A percentile compares a stretch with the other conserved stretches of the same genome.
phyloP scores from a whole-genome alignment of 2,888 invertebrate species.

The Branchipolynoe longqiensis region DNA sequence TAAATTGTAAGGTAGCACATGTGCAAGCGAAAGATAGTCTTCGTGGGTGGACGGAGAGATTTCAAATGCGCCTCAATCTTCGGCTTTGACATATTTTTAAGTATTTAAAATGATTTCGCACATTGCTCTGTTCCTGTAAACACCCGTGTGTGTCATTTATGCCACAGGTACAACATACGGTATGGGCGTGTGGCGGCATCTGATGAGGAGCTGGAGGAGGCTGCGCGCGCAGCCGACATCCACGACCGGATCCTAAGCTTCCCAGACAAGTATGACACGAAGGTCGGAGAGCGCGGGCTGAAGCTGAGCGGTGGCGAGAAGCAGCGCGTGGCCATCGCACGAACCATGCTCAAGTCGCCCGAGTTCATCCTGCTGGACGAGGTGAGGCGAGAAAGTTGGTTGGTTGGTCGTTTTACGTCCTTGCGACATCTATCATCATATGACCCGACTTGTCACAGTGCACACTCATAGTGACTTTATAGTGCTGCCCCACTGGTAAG shows the following conservation, averaged over 20 bases:
- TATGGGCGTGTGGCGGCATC: conserved; percentile 92
- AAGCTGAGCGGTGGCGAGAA: conserved; percentile 98
- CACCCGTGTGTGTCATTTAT: no score
- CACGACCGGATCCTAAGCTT: conserved; percentile 95
- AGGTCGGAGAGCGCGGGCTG: conserved; percentile 94
- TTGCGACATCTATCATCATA: no score
- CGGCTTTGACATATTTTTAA: no score
- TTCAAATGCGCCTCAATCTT: no score
- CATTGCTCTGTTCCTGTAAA: no score
- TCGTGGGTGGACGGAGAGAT: no score
- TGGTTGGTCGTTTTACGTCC: neutral
- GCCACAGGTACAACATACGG: conserved; percentile 95
- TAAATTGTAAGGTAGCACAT: no score
- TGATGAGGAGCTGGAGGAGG: conserved; percentile 92
- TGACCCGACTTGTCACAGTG: no score
- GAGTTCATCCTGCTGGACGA: conserved; percentile 95
- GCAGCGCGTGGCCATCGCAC: conserved; percentile 97
- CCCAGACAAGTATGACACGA: conserved; percentile 87
- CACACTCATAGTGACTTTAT: no score
- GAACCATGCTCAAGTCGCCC: conserved; percentile 95
- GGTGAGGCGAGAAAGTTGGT: conserved; percentile 81
- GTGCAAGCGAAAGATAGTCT: no score
- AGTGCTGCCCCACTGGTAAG: no score
- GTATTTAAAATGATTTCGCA: no score
- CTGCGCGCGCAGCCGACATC: conserved; percentile 95